Evolutionary conservation across 2,797 vertebrate species (phyloP), one percentile per base, ranked within the genome.

Genomic region (Vespertilio murinus): DNA sequence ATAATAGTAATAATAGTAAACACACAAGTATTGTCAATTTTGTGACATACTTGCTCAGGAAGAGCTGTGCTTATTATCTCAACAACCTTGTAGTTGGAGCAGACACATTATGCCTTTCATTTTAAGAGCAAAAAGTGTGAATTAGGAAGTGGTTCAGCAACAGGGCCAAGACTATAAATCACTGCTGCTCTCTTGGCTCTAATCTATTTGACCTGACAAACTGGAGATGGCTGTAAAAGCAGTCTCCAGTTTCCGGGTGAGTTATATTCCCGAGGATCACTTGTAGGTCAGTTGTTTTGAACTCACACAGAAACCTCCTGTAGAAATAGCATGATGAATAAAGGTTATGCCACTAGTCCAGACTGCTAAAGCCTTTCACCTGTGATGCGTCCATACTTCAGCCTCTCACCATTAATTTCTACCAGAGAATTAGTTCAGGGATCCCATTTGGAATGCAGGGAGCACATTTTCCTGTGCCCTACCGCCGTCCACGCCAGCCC

Each of bases 261-360:
- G 59, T 96, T 93, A 96, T 90, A 52, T 64, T 91, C 77, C 93
- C 54, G 65, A 95, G 45, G 80, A 85, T 88, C 69, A 69, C 92
- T 96, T 96, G 84, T 96, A 90, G 96, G 93, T 95, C 82, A 91
- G 84, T 95, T 93, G 78, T 93, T 96, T 88, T 90, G 96, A 95
- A 91, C 88, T 2, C 70, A 93, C 73, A 88, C 17, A 25, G 74
- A 77, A 77, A 28, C 84, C 94, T 69, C 33, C 71, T 10, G 22
- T 35, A 75, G 88, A 97, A 94, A 79, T 38, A 69, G 69, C 0
- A 0, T 69, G 47, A 88, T 65, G 61, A 94, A 91, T 94, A 93
- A 90, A 94, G 88, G 83, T 93, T 94, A 47, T 93, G 17, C 59
- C 40, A 94, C 49, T n/a, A 82, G 69, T 59, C 30, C 71, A 90